phyloP scores from a whole-genome alignment of 2,888 invertebrate species.

The Cataglyphis altisquamis region DNA sequence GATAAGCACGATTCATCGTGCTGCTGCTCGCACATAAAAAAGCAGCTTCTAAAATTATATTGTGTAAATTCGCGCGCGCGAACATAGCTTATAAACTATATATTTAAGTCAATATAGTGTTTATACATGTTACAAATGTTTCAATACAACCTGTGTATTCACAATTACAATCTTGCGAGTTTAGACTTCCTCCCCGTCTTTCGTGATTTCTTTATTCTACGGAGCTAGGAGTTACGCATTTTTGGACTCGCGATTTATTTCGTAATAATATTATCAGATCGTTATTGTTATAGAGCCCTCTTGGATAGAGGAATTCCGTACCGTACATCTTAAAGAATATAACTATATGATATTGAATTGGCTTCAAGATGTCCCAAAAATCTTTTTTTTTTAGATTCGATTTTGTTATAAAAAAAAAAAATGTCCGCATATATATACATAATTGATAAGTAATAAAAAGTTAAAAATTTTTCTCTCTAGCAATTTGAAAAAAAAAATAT shows the following conservation, averaged over 20 bases:
- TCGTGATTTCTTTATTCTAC: conserved; percentile 37
- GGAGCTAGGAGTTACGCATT: conserved; percentile 32
- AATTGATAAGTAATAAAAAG: neutral
- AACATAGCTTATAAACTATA: conserved; percentile 54
- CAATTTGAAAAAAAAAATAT: neutral
- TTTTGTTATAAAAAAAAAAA: neutral
- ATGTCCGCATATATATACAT: neutral
- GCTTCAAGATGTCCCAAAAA: neutral
- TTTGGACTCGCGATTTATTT: conserved; percentile 13
- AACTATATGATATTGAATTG: neutral
- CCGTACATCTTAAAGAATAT: neutral
- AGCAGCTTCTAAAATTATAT: conserved; percentile 38
- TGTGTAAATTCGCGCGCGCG: neutral
- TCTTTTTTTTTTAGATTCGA: neutral
- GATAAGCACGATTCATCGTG: neutral
- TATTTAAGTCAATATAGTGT: conserved; percentile 53
- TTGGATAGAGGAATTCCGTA: conserved; percentile 37
- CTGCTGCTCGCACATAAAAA: conserved; percentile 9
- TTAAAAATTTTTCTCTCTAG: neutral
- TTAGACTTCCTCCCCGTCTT: conserved; percentile 41
- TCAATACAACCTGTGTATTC: conserved; percentile 50
- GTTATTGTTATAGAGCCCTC: conserved; percentile 9
- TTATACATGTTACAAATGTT: conserved; percentile 47
- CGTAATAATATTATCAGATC: conserved; percentile 7
- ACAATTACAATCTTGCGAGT: conserved; percentile 51